phyloP scores from a whole-genome alignment of 2,888 invertebrate species.

The Sminthurides aquaticus region DNA sequence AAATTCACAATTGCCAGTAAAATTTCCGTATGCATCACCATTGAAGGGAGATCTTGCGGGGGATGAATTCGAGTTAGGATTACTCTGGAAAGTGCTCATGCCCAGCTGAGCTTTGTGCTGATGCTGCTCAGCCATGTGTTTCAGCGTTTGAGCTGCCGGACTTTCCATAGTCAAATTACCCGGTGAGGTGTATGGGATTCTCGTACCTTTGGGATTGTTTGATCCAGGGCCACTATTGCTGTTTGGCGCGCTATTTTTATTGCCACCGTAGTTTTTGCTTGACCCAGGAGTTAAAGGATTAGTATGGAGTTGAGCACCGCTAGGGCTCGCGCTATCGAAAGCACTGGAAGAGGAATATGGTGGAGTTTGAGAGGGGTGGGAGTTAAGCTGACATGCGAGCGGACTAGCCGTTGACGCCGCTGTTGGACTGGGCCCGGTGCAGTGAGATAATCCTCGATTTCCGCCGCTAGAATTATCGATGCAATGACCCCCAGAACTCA shows the following conservation, averaged over 20 bases:
- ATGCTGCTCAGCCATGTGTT: constrained; percentile 95
- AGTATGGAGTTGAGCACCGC: constrained; percentile 21
- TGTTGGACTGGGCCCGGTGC: constrained; percentile 42
- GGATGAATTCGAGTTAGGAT: constrained; percentile 21
- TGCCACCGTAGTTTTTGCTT: constrained; percentile 19
- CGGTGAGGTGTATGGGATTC: constrained; percentile 42
- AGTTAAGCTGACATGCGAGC: constrained; percentile 41
- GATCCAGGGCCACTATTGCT: not conserved
- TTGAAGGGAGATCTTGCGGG: constrained; percentile 31
- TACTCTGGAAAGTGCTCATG: constrained; percentile 12
- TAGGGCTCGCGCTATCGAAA: constrained; percentile 22
- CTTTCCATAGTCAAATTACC: constrained; percentile 49
- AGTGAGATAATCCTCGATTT: constrained; percentile 12
- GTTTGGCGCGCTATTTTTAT: not conserved
- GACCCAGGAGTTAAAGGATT: constrained; percentile 23
- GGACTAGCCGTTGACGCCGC: constrained; percentile 42
- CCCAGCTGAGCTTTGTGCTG: constrained; percentile 65
- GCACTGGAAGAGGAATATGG: constrained; percentile 32
- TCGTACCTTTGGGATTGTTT: constrained; percentile 27
- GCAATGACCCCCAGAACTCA: not conserved
- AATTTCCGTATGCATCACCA: constrained; percentile 11
- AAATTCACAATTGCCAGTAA: not conserved
- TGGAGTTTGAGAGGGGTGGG: constrained; percentile 38
- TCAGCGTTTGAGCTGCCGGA: constrained; percentile 87
- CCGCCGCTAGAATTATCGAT: not conserved